Evolutionary conservation across 2,113 vertebrate genomes (phyloP), one percentile per base, ranked within the genome.

Genomic region (Vanacampus margaritifer): DNA sequence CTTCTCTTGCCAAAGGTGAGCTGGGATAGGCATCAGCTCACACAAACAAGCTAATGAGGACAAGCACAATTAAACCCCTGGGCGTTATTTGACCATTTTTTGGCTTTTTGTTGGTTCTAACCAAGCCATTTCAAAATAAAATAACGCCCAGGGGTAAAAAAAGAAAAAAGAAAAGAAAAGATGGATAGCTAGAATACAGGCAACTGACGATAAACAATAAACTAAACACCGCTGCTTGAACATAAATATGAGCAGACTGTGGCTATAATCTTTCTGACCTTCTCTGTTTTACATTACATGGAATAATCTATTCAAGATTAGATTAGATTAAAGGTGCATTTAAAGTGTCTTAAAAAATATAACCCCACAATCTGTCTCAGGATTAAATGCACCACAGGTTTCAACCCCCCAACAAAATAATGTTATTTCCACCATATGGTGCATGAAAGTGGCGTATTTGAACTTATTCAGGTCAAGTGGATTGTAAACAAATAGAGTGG

Each of bases 381-480:
- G 75, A 85, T 83, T 85, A 82, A 78, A 76, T 41, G 46, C 56
- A 61, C 37, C 28, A 35, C 28, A 26, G 26, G 70, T 61, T 73
- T 79, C 45, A 14, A 16, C 14, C 45, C 17, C 43, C 80, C 65
- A 58, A 10, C 6, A 50, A 50, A 32, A 1, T 16, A 36, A 75
- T 50, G 36, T 61, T 61, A 39, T 39, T 58, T 26, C 58, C 53
- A 54, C 64, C 72, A 64, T 79, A 84, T 74, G 83, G 63, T 26
- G 36, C 10, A 14, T 36, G 37, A 17, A 68, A 50, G 74, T 68
- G 16, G 5, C 11, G 0, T 11, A 35, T 70, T 57, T 10, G 2
- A 48, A 46, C 28, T 60, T 13, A 48, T 12, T 57, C 39, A 43
- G 37, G 37, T 69, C 50, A 66, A 23, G 24, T 26, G 10, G 32